These are phyloP conservation scores for Glaucopsyche alexis DNA, from an alignment of 2,888 invertebrate genomes.

Conservation along the genomic window DNA sequence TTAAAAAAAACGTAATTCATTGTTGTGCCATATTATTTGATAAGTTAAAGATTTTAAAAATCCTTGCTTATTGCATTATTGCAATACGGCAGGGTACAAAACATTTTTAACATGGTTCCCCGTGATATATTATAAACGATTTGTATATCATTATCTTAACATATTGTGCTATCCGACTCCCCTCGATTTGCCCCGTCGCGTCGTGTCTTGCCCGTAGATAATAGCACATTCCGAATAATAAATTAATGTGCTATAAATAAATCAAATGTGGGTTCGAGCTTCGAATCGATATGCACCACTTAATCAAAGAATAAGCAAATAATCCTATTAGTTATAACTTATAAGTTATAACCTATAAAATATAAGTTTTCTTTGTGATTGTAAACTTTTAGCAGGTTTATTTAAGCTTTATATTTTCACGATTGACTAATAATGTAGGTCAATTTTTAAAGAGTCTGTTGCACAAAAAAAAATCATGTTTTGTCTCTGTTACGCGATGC, in stretches of 20 bases:
- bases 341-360: too few species aligned
- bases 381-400: too few species aligned
- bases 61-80: background rate
- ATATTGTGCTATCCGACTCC: conserved; percentile 19
- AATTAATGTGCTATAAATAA: conserved; percentile 26
- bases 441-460: too few species aligned
- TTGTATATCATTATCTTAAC: conserved; percentile 26
- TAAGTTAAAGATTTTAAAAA: too few species aligned
- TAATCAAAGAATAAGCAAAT: background rate
- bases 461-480: too few species aligned
- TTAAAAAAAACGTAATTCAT: too few species aligned
- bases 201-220: background rate
- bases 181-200: background rate
- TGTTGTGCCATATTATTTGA: too few species aligned
- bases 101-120: conserved; percentile 6
- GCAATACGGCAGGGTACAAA: background rate
- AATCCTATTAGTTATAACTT: background rate
- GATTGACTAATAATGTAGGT: too few species aligned
- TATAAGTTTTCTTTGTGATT: too few species aligned
- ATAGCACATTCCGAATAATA: conserved; percentile 15
- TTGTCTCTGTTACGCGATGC: too few species aligned
- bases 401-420: too few species aligned
- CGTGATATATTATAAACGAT: conserved; percentile 12
- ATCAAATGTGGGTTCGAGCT: background rate
- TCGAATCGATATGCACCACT: background rate